phyloP scores from a whole-genome alignment of 2,113 vertebrate genomes.

The Monarcha castaneiventris region DNA sequence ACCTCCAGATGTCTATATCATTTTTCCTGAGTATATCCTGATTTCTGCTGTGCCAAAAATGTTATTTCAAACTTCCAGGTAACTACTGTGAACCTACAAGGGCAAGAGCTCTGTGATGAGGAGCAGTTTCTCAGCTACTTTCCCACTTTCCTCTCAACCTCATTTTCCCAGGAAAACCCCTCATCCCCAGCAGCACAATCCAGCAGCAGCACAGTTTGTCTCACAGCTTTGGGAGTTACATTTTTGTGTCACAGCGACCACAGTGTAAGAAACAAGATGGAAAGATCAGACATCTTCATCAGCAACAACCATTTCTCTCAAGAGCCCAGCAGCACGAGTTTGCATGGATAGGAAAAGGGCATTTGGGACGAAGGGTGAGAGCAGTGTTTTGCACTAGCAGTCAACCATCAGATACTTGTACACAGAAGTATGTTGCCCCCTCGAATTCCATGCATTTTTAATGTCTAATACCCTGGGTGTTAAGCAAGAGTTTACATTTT shows the following conservation, averaged over 20 bases:
- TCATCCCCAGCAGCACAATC: background rate
- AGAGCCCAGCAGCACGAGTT: background rate
- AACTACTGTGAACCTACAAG: background rate
- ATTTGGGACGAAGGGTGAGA: background rate
- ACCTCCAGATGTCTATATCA: background rate
- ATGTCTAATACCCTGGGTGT: background rate
- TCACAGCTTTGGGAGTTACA: background rate
- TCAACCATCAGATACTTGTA: background rate
- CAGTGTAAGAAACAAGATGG: background rate
- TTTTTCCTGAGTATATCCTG: background rate
- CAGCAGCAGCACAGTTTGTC: background rate
- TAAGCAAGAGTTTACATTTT: constrained; percentile 30
- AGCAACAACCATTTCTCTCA: background rate
- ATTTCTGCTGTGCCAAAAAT: background rate
- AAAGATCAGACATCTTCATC: background rate
- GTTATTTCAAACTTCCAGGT: background rate
- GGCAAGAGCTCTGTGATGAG: rapidly evolving
- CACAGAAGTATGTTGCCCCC: background rate
- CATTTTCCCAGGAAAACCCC: background rate
- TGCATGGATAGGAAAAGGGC: background rate
- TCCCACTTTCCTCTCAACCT: background rate
- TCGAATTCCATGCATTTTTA: constrained; percentile 52
- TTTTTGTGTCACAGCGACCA: background rate
- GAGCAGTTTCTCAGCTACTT: background rate
- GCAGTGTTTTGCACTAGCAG: background rate